Conservation (phyloP, 64 coral and sea anemone genomes). For the Stichodactyla mertensii region DNA sequence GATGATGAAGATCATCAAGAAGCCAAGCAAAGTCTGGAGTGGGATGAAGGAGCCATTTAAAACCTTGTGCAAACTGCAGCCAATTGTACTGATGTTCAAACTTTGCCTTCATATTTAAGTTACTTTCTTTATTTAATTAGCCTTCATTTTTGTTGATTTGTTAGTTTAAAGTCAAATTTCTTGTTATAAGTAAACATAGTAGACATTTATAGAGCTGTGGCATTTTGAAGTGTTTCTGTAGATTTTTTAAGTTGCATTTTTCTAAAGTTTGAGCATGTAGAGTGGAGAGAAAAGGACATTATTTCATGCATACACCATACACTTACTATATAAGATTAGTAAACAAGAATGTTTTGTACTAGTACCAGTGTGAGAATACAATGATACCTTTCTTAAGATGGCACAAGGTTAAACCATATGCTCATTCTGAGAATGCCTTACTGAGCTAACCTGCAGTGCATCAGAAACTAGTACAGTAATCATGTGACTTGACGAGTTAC, state of each 20-base stretch:
- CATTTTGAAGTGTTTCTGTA: background rate
- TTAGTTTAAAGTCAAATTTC: background rate
- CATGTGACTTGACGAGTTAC: too few species aligned
- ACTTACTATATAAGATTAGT: background rate
- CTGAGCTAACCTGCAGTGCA: too few species aligned
- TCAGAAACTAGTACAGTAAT: too few species aligned
- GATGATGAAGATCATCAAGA: constrained; percentile 65
- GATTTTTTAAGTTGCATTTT: background rate
- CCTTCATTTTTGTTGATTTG: background rate
- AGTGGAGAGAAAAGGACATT: background rate
- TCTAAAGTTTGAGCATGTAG: background rate
- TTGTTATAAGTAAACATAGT: background rate
- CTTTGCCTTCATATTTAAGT: background rate
- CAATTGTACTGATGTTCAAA: background rate
- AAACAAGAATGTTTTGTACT: constrained; percentile 2
- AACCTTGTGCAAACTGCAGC: background rate
- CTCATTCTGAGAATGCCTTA: too few species aligned
- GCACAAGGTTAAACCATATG: too few species aligned
- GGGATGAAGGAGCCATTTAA: constrained; percentile 81
- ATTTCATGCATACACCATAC: constrained; percentile 3
- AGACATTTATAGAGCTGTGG: background rate
- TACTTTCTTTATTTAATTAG: background rate
- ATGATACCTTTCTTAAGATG: too few species aligned
- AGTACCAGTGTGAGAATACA: background rate
- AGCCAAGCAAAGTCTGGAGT: constrained; percentile 67